Evolutionary conservation across 2,888 invertebrate genomes (phyloP).

Genomic region (Atethmia centrago): DNA sequence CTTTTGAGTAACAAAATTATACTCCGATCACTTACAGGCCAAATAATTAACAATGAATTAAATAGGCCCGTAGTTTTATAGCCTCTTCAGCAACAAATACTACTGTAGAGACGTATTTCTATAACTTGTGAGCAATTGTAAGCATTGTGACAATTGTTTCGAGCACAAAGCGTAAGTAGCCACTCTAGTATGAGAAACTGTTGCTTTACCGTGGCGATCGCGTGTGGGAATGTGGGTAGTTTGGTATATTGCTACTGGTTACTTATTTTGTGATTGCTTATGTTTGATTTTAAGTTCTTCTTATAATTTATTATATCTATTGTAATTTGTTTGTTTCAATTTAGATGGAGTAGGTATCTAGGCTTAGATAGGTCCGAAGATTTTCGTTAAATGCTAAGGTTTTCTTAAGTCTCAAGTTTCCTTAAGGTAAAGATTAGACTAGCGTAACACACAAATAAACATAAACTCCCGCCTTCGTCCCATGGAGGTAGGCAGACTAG

Average conservation of each 20-base stretch:
- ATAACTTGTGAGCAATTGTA: slow-evolving; percentile 79
- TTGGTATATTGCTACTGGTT: slow-evolving; percentile 33
- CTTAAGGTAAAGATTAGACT: too few relatives aligned
- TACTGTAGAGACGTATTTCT: slow-evolving; percentile 75
- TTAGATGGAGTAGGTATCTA: too few relatives aligned
- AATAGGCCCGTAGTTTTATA: slow-evolving; percentile 76
- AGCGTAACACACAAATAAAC: too few relatives aligned
- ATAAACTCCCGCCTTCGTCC: too few relatives aligned
- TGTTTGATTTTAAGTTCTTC: slow-evolving; percentile 17
- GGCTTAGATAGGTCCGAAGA: too few relatives aligned
- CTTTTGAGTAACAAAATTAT: slow-evolving; percentile 55
- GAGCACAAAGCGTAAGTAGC: slow-evolving; percentile 80
- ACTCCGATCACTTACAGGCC: slow-evolving; percentile 80
- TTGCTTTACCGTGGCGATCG: slow-evolving; percentile 74
- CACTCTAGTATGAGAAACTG: slow-evolving; percentile 86
- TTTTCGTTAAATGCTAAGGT: too few relatives aligned
- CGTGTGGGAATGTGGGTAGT: slow-evolving; percentile 85
- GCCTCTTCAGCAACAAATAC: slow-evolving; percentile 76
- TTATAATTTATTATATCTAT: background rate
- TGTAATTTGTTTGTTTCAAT: too few relatives aligned
- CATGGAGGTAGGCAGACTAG: too few relatives aligned
- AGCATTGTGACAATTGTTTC: slow-evolving; percentile 82
- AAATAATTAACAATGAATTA: slow-evolving; percentile 73
- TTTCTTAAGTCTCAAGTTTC: too few relatives aligned
- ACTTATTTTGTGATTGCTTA: slow-evolving; percentile 24